phyloP scores from a whole-genome alignment of 1,140 invertebrate species.

The Drosophila lacteicornis region DNA sequence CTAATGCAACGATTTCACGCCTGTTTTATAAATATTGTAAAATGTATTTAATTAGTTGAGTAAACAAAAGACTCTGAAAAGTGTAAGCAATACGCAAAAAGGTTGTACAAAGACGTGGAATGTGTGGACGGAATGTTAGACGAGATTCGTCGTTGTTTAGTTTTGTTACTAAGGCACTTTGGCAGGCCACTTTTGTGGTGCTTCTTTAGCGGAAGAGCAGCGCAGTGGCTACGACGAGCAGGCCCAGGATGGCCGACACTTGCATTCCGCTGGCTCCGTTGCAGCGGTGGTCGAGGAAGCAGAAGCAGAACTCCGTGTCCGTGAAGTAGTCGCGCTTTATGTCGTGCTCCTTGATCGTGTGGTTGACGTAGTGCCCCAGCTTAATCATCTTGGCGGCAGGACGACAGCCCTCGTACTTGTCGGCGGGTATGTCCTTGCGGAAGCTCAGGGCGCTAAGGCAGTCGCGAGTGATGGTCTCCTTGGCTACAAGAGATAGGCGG shows the following conservation, averaged over 20 bases:
- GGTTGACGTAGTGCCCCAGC: constrained; percentile 94
- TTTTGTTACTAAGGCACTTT: constrained; percentile 61
- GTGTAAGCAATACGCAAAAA: constrained; percentile 43
- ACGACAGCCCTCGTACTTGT: constrained; percentile 95
- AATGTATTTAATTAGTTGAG: constrained; percentile 69
- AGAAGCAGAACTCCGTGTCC: constrained; percentile 95
- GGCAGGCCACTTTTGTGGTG: background rate
- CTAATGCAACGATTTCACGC: constrained; percentile 48
- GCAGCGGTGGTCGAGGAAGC: constrained; percentile 95
- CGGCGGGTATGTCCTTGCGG: constrained; percentile 95
- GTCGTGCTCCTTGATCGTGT: constrained; percentile 93
- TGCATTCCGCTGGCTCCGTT: constrained; percentile 86
- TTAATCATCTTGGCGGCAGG: constrained; percentile 91
- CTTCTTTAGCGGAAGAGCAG: constrained; percentile 24
- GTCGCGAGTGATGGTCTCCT: constrained; percentile 92
- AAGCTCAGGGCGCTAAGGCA: constrained; percentile 92
- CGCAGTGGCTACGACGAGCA: constrained; percentile 15
- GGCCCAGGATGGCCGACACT: constrained; percentile 7
- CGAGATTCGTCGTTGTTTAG: constrained; percentile 60
- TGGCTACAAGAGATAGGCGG: constrained; percentile 86
- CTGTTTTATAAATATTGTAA: constrained; percentile 63
- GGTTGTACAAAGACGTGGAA: constrained; percentile 42
- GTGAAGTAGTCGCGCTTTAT: constrained; percentile 93
- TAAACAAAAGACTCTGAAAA: constrained; percentile 55
- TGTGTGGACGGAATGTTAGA: constrained; percentile 59